Conservation (phyloP, 2,888 invertebrate genomes). For the Agriopis aurantiaria region DNA sequence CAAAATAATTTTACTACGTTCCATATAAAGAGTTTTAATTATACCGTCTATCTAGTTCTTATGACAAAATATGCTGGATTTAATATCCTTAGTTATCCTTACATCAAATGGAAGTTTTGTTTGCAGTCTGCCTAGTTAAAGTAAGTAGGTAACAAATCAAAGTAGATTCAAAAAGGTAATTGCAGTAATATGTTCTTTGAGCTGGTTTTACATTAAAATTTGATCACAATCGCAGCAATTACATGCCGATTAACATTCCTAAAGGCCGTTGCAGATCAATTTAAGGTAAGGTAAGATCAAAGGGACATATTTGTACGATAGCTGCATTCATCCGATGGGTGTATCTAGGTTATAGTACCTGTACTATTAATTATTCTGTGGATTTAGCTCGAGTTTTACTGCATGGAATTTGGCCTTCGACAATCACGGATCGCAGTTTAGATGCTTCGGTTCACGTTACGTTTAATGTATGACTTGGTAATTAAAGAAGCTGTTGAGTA, state of each 20-base stretch:
- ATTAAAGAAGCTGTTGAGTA: constrained; percentile 47
- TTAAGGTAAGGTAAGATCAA: constrained; percentile 57
- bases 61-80: too few species aligned
- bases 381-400: constrained; percentile 67
- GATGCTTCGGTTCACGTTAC: constrained; percentile 50
- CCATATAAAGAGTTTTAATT: too few species aligned
- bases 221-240: constrained; percentile 53
- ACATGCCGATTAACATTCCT: constrained; percentile 59
- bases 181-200: constrained; percentile 2
- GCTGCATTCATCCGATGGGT: constrained; percentile 65
- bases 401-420: constrained; percentile 72
- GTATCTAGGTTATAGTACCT: constrained; percentile 70
- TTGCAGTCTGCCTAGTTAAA: too few species aligned
- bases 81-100: too few species aligned
- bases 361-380: too few species aligned
- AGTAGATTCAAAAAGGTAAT: too few species aligned
- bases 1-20: too few species aligned
- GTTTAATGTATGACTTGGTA: constrained; percentile 49
- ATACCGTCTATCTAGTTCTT: too few species aligned
- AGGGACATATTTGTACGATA: constrained; percentile 63
- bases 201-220: constrained; percentile 42
- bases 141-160: too few species aligned
- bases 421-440: constrained; percentile 51
- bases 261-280: constrained; percentile 47
- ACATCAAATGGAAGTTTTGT: too few species aligned